Percentiles rank a stretch among this genome's conserved stretches.
Conservation (phyloP, 2,113 vertebrate genomes). For the Vidua chalybeata region DNA sequence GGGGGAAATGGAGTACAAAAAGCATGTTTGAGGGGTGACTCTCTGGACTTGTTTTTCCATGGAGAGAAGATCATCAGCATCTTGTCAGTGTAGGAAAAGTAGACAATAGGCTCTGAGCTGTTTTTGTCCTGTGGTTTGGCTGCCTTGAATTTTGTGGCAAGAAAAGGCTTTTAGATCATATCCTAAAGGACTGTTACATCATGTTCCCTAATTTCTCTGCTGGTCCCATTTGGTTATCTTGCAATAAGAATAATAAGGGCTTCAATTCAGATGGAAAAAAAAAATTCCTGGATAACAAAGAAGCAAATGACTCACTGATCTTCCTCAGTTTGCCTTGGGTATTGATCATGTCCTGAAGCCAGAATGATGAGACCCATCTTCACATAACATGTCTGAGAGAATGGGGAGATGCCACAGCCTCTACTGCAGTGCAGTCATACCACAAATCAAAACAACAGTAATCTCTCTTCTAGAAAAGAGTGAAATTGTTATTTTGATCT, state of each 20-base stretch:
- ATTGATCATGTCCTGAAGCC: background rate
- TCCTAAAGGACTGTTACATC: conserved; percentile 60
- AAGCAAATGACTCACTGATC: background rate
- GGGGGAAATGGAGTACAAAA: background rate
- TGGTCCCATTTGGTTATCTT: conserved; percentile 44
- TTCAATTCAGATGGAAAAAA: background rate
- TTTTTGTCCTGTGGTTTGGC: conserved; percentile 67
- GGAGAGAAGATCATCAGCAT: conserved; percentile 26
- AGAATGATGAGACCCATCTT: background rate
- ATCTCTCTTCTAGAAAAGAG: conserved; percentile 15
- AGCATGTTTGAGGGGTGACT: conserved; percentile 42
- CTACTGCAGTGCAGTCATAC: background rate
- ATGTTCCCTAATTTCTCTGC: conserved; percentile 57
- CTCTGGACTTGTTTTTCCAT: conserved; percentile 48
- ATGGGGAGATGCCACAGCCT: background rate
- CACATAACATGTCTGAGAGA: background rate
- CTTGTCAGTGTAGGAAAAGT: conserved; percentile 39
- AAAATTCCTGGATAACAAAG: conserved; percentile 25
- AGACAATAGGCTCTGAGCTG: conserved; percentile 62
- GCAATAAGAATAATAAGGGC: conserved; percentile 2
- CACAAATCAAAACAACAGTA: conserved; percentile 4
- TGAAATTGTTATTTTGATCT: background rate
- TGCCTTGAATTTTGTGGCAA: conserved; percentile 36
- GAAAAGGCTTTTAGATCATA: conserved; percentile 46
- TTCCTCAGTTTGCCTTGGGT: background rate